Percentiles rank a stretch among this genome's conserved stretches.
Evolutionary conservation across 64 coral and sea anemone species (phyloP).

Genomic region (Actinia tenebrosa): DNA sequence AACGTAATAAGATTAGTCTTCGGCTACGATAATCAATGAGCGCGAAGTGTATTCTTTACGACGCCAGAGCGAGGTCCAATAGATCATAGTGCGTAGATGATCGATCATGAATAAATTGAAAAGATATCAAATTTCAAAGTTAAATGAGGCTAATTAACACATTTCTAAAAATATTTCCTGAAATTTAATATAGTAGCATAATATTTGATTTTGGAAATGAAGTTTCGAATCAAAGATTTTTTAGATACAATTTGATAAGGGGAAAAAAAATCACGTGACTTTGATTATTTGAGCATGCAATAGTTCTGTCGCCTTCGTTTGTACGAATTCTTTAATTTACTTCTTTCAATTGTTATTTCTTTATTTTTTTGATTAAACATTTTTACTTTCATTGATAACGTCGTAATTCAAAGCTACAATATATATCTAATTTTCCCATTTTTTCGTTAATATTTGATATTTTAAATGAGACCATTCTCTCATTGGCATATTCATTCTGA

Average conservation of each 20-base stretch:
- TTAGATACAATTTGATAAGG: not conserved
- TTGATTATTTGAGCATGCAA: too few relatives aligned
- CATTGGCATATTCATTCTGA: too few relatives aligned
- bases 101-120: not conserved
- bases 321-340: too few relatives aligned
- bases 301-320: too few relatives aligned
- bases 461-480: too few relatives aligned
- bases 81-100: not conserved
- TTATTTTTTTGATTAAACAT: too few relatives aligned
- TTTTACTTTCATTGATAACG: too few relatives aligned
- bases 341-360: too few relatives aligned
- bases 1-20: not conserved
- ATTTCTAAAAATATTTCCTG: constrained; percentile 15
- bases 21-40: not conserved
- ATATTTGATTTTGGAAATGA: not conserved
- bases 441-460: too few relatives aligned
- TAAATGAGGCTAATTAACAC: constrained; percentile 6
- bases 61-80: not conserved
- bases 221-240: not conserved
- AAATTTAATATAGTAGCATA: not conserved
- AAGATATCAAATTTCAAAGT: not conserved
- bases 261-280: not conserved
- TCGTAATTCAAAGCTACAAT: too few relatives aligned
- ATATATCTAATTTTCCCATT: too few relatives aligned
- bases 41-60: not conserved